phyloP scores from a whole-genome alignment of 2,888 invertebrate species.

The Mongoloraphidia duomilia region DNA sequence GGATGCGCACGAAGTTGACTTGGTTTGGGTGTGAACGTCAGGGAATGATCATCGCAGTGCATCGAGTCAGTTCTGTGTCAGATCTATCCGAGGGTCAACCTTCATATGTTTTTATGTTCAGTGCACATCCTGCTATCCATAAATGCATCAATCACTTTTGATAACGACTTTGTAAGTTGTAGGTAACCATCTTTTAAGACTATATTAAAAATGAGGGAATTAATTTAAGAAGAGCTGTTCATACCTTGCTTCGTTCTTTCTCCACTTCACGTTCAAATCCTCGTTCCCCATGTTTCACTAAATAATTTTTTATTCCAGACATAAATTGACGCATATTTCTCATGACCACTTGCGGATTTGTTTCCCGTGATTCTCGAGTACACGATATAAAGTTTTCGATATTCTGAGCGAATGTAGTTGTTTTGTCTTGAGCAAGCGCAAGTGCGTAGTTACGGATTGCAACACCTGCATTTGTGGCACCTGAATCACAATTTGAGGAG shows the following conservation, averaged over 20 bases:
- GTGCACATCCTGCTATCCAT: too few relatives aligned
- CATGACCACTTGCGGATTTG: slow-evolving; percentile 74
- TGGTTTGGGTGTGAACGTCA: too few relatives aligned
- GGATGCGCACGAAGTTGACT: too few relatives aligned
- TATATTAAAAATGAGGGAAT: too few relatives aligned
- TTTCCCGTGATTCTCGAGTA: slow-evolving; percentile 79
- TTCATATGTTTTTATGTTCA: too few relatives aligned
- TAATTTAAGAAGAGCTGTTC: too few relatives aligned
- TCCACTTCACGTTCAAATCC: slow-evolving; percentile 86
- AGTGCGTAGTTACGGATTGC: slow-evolving; percentile 65
- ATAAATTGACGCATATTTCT: slow-evolving; percentile 90
- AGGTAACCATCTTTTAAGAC: too few relatives aligned
- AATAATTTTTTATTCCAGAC: slow-evolving; percentile 97
- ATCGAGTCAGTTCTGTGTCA: too few relatives aligned
- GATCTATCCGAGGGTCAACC: too few relatives aligned
- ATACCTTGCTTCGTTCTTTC: slow-evolving; percentile 63
- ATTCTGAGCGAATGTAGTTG: slow-evolving; percentile 82
- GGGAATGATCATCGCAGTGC: too few relatives aligned
- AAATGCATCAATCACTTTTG: too few relatives aligned
- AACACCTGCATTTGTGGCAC: slow-evolving; percentile 49
- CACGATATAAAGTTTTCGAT: slow-evolving; percentile 89
- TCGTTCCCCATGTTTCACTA: slow-evolving; percentile 89
- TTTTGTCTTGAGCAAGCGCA: slow-evolving; percentile 67
- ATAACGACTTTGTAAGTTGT: too few relatives aligned
- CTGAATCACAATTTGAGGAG: slow-evolving; percentile 41